Percentiles rank a stretch among this genome's conserved stretches.
Evolutionary conservation across 2,797 vertebrate species (phyloP).

Genomic region (Tenualosa ilisha): DNA sequence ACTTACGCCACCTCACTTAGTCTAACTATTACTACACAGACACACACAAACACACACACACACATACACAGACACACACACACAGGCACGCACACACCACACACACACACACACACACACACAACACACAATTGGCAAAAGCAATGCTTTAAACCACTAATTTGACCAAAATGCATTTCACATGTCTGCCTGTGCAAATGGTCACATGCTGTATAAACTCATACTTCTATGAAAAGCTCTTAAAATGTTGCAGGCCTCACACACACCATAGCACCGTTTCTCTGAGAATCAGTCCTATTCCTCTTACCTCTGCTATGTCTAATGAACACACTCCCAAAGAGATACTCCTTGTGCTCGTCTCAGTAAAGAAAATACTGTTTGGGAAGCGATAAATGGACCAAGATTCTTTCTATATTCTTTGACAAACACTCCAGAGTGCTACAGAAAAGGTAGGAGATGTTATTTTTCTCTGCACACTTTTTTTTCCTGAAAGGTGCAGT

Average conservation of each 20-base stretch:
- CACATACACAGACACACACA: not conserved
- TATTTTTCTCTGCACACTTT: constrained; percentile 61
- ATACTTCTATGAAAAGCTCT: not conserved
- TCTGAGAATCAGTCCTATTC: not conserved
- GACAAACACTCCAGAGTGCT: constrained; percentile 48
- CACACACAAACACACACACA: no score
- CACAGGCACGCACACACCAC: constrained; percentile 13
- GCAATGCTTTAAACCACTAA: constrained; percentile 15
- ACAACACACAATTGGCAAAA: constrained; percentile 3
- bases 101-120: constrained; percentile 24
- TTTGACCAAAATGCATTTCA: constrained; percentile 13
- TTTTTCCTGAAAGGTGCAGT: constrained; percentile 75
- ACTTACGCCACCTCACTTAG: no score
- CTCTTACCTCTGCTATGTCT: not conserved
- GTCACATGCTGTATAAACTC: not conserved
- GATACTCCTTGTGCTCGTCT: not conserved
- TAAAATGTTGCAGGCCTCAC: not conserved
- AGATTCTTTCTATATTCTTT: not conserved
- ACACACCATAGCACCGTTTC: not conserved
- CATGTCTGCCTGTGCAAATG: not conserved
- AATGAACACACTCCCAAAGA: not conserved
- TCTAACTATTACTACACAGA: no score
- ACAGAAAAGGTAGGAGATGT: constrained; percentile 65
- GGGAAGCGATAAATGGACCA: not conserved
- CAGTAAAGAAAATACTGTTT: not conserved